Evolutionary conservation across 2,113 vertebrate species (phyloP).

Genomic region (Thomomys bottae): DNA sequence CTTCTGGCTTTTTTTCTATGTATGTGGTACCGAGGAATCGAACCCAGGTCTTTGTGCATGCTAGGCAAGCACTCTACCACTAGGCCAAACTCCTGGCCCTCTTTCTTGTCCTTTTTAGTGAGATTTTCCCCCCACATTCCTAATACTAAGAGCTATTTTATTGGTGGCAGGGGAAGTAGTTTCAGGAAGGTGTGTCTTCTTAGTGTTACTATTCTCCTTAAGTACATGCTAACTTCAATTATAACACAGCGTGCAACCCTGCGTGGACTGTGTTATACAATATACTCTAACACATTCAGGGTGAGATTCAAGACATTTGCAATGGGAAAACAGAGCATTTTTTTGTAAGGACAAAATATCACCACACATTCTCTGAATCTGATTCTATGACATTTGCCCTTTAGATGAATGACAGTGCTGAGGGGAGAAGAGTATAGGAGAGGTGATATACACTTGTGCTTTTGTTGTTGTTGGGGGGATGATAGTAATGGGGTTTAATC

Average conservation of each 20-base stretch:
- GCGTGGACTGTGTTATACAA: slow-evolving; percentile 8
- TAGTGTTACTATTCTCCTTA: neutral
- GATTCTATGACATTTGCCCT: slow-evolving; percentile 35
- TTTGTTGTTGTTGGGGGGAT: too few relatives aligned
- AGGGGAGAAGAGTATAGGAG: neutral
- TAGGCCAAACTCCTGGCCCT: too few relatives aligned
- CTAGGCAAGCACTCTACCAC: too few relatives aligned
- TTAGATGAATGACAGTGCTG: neutral
- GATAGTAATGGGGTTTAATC: too few relatives aligned
- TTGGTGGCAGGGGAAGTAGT: neutral
- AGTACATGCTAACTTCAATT: slow-evolving; percentile 14
- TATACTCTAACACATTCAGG: slow-evolving; percentile 57
- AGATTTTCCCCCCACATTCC: neutral
- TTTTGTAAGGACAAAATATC: slow-evolving; percentile 49
- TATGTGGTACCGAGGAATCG: too few relatives aligned
- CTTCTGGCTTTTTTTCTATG: too few relatives aligned
- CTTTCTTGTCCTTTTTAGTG: too few relatives aligned
- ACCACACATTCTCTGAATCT: slow-evolving; percentile 54
- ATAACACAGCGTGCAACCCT: slow-evolving; percentile 14
- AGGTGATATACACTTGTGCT: too few relatives aligned
- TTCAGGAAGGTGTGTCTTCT: slow-evolving; percentile 19
- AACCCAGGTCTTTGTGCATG: too few relatives aligned
- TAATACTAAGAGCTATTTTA: slow-evolving; percentile 19
- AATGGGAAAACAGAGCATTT: slow-evolving; percentile 67
- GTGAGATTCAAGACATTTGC: slow-evolving; percentile 43